Evolutionary conservation across 2,113 vertebrate species (phyloP).

Genomic region (Canis aureus): DNA sequence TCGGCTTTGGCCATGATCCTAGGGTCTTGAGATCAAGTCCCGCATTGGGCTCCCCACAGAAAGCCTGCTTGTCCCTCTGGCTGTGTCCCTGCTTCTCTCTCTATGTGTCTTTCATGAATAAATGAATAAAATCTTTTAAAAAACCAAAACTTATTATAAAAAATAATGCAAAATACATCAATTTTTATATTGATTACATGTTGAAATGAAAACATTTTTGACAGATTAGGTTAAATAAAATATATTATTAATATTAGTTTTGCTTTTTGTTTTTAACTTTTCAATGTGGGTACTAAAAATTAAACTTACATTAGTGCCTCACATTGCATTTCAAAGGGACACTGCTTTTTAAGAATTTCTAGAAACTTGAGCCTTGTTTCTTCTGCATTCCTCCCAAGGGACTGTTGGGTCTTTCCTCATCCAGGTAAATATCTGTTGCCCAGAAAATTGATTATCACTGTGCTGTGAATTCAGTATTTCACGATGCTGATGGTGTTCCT

Average conservation of each 20-base stretch:
- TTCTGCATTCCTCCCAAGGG: fast-evolving
- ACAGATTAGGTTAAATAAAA: not conserved
- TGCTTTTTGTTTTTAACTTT: not conserved
- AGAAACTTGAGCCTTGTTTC: too few relatives aligned
- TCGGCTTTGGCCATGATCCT: too few relatives aligned
- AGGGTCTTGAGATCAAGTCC: too few relatives aligned
- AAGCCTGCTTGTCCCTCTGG: too few relatives aligned
- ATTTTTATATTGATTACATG: not conserved
- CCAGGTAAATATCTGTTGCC: fast-evolving
- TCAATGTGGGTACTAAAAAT: not conserved
- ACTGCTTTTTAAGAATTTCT: not conserved
- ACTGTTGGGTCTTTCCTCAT: fast-evolving
- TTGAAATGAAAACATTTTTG: not conserved
- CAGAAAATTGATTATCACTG: too few relatives aligned
- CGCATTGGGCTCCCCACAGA: too few relatives aligned
- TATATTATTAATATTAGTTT: not conserved
- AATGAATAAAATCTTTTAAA: too few relatives aligned
- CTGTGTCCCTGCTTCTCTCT: too few relatives aligned
- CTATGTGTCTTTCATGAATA: too few relatives aligned
- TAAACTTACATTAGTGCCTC: not conserved
- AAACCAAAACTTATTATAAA: not conserved
- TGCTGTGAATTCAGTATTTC: not conserved
- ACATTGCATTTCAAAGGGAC: not conserved
- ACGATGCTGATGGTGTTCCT: not conserved
- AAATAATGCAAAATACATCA: not conserved